Evolutionary conservation across 2,888 invertebrate genomes (phyloP), one percentile per base, ranked within the genome.

Genomic region (Myopa testacea): DNA sequence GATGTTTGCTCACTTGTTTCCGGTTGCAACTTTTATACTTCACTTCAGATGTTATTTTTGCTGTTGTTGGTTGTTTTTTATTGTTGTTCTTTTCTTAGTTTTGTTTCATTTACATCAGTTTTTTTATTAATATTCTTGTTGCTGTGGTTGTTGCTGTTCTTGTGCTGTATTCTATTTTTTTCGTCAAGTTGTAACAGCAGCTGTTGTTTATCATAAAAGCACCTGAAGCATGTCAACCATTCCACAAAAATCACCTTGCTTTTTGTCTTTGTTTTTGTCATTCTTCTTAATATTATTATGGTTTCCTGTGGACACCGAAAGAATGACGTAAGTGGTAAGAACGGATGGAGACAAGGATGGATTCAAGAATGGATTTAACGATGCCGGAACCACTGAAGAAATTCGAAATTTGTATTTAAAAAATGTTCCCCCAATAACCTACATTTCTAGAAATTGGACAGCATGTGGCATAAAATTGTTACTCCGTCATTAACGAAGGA

Each of bases 1-100:
- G 65, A 65, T 37, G 72, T 67, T 72, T 76, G 75, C 65, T 78
- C 70, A 75, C 72, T 71, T 78, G 71, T 72, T 78, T 78, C 78
- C 78, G 67, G 78, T 78, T 78, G 67, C 2, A 26, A 26, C 26
- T 26, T 26, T 26, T 2, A 26, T 26, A 2, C 78, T 45, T 6
- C 45, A 45, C 2, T 45, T 45, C 45, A 45, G 10, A 45, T 45
- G 45, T 45, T 45, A 3, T 45, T 45, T 6, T 45, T 45, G 6
- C 45, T 45, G 7, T 8, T 45, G 6, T 10, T 10, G 10, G 45
- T 45, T 45, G 3, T 10, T 45, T 6, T 1, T 45, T 45, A 6
- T 6, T 45, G 45, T 45, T 45, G 45, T 45, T 45, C 45, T 45
- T 8, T 45, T 10, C 7, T 45, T 26, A 26, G 26, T 26, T 26